These are phyloP conservation scores for Buceros bicornis DNA, from an alignment of 2,797 vertebrate genomes.

Conservation along the genomic window DNA sequence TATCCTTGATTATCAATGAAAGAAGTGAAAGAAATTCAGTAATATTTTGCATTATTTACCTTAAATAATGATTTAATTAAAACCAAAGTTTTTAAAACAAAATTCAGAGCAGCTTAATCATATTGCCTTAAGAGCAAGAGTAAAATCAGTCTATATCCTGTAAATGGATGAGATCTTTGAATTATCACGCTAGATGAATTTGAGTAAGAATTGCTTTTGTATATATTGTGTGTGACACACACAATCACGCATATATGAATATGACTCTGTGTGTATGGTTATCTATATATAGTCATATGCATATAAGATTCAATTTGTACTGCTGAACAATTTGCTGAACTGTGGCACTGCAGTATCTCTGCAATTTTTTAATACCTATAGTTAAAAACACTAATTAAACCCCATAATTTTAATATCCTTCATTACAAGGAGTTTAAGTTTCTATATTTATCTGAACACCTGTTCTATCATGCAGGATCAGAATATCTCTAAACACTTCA, in stretches of 20 bases:
- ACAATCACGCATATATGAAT: not conserved
- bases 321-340: not conserved
- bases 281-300: not conserved
- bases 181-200: not conserved
- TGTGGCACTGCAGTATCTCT: not conserved
- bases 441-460: not conserved
- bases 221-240: not conserved
- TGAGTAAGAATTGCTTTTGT: not conserved
- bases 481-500: not conserved
- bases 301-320: not conserved
- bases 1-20: not conserved
- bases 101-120: not conserved
- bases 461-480: not conserved
- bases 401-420: not conserved
- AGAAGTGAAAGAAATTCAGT: not conserved
- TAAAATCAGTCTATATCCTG: not conserved
- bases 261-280: not conserved
- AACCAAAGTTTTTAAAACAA: not conserved
- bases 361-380: not conserved
- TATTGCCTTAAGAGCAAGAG: not conserved
- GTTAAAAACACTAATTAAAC: no score
- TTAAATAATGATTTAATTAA: not conserved
- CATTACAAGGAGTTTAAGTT: not conserved
- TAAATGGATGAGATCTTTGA: not conserved
- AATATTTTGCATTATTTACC: not conserved